Evolutionary conservation across 1,140 invertebrate genomes (phyloP), one percentile per base, ranked within the genome.

Genomic region (Drosophila orena): DNA sequence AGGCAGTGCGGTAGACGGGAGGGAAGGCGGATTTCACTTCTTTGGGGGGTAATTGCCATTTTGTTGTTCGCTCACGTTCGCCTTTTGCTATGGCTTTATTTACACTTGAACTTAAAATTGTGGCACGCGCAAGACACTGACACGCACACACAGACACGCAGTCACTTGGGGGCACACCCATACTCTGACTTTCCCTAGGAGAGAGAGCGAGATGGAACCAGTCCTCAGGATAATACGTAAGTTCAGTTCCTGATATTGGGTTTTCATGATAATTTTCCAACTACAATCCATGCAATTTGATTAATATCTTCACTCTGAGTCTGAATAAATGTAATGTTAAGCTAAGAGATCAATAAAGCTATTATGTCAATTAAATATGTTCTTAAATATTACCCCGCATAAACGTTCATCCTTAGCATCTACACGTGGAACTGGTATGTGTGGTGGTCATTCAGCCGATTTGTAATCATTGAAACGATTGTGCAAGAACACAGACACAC

Each of bases 71-170:
- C 70, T 75, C 76, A 79, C 80, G 70, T 79, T 76, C 54, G 66
- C 64, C 53, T 56, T 54, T 76, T 66, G 64, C 59, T 46, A 78
- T 75, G 75, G 47, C 80, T 83, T 76, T 84, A 84, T 83, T 83
- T 84, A 84, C 75, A 79, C 76, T 84, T 84, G 76, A 84, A 72
- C 80, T 83, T 62, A 56, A 79, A 83, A 79, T 84, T 69, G 71
- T 59, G 60, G 71, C 80, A 77, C 79, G 74, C 74, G 64, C 68
- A 42, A 12, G 20, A 42, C 30, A 27, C 38, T 8, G 6, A 27
- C 46, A 55, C 59, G 17, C 53, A 20, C 15, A 17, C 11, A 15
- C 38, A 40, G 30, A 65, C 27, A 64, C 11, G 46, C 53, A 55
- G 56, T 27, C 54, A 46, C 55, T 30, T 35, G 1, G 10, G 55